Evolutionary conservation across 2,888 invertebrate species (phyloP), one percentile per base, ranked within the genome.

Genomic region (Oscheius myriophilus): DNA sequence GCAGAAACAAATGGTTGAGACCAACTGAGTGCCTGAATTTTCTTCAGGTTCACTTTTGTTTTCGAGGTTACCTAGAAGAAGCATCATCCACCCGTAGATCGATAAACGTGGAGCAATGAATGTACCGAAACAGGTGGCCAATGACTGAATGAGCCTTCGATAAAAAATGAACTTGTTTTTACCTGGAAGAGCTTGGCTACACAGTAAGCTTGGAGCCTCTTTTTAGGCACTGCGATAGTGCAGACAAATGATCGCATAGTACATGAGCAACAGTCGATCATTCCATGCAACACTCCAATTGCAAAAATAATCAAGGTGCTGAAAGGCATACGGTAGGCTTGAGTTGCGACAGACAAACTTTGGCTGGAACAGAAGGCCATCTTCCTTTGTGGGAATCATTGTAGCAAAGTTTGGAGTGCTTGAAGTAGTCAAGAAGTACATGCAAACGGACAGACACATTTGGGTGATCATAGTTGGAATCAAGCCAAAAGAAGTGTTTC

Each of bases 181-280:
- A 65, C 65, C 55, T 67, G 67, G 41, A 67, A 67, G n/a, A 67
- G 51, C 51, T 67, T 67, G 14, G 58, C 67, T n/a, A 58, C 67
- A n/a, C 45, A 58, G 26, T 67, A 67, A 21, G 58, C 46, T 23
- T 67, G 67, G 26, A 67, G 49, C 21, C 67, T n/a, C 18, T 58
- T 46, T 49, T 67, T 53, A 49, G 67, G 67, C 49, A 67, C 57
- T 21, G 58, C 67, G 12, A 67, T 58, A 9, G 58, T 67, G 18
- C 57, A 67, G 42, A 67, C 45, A 49, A 67, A 52, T 39, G 67
- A 67, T 12, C 67, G 33, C 67, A 67, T 67, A 43, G 67, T 67
- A 23, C 57, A 67, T n/a, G 67, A 67, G 42, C 67, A 57, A 67
- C 67, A 67, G 41, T 67, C 67, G 25, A 43, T 51, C 58, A 67